These are phyloP conservation scores for Lutraria rhynchaena DNA, from an alignment of 1,140 invertebrate species.

Conservation along the genomic window DNA sequence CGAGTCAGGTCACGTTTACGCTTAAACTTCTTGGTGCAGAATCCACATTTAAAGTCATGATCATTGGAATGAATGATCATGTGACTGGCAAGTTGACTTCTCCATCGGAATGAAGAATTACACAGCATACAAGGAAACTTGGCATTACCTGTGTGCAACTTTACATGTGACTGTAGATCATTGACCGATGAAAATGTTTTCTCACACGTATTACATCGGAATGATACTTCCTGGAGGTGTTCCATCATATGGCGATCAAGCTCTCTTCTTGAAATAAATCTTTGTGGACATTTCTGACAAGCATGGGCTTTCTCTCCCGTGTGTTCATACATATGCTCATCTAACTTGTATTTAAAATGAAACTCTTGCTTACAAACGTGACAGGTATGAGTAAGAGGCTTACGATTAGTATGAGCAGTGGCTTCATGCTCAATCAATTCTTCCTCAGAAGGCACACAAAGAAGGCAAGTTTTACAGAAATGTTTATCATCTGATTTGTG, in stretches of 20 bases:
- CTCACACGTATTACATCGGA: conserved; percentile 54
- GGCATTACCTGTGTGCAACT: conserved; percentile 44
- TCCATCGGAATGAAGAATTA: conserved; percentile 36
- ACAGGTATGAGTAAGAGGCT: conserved; percentile 42
- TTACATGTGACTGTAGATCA: conserved; percentile 49
- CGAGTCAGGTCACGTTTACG: conserved; percentile 45
- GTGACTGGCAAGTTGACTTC: conserved; percentile 51
- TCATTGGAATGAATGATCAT: conserved; percentile 52
- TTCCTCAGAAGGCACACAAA: conserved; percentile 15
- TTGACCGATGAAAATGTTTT: conserved; percentile 45
- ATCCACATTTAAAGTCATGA: conserved; percentile 41
- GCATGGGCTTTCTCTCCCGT: conserved; percentile 49
- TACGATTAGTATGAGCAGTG: conserved; percentile 17
- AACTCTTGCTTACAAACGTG: conserved; percentile 41
- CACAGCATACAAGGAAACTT: conserved; percentile 32
- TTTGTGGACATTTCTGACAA: conserved; percentile 43
- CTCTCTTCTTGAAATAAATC: conserved; percentile 41
- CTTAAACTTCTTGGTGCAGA: conserved; percentile 47
- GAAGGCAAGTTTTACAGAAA: conserved; percentile 40
- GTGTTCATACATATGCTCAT: conserved; percentile 55
- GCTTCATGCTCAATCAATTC: conserved; percentile 32
- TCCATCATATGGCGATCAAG: conserved; percentile 44
- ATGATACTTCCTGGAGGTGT: conserved; percentile 42
- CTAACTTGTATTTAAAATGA: conserved; percentile 54
- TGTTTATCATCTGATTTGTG: conserved; percentile 39